Base-by-base conservation (phyloP, 2,113 vertebrate genomes). In the Rhipidura dahli region DNA sequence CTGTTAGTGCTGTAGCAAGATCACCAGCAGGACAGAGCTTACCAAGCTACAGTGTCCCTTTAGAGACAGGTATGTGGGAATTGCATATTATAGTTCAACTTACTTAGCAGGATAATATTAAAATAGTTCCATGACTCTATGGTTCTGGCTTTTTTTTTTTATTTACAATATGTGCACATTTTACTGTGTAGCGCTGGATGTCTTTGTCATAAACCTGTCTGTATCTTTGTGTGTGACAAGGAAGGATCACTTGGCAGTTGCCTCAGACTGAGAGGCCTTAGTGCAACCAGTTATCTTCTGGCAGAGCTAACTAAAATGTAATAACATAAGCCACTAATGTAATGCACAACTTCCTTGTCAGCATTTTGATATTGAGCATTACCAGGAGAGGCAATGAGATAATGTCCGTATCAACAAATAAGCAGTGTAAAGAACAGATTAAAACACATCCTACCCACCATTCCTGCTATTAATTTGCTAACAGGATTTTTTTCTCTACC, bases 1-100 rank as follows among this genome's bases (percentile, higher is more conserved):
- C 98, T 26, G 94, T 99, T 78, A 98, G 96, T 7, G 98, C 94
- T 8, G 95, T 98, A 82, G 99, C 99, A 24, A 97, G 53, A 51
- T 98, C 98, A 16, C 28, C 89, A 40, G 98, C 91, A 12, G 99
- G 99, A 63, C 95, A 51, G 79, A 99, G 99, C 90, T 98, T 99
- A 35, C 99, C 99, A 66, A 99, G 99, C 96, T 99, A 98, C 97
- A 98, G 97, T 33, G 90, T 98, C 40, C 93, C 97, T 73, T 92
- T 99, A 69, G 99, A 99, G 96, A 99, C 98, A 95, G 99, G 99
- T 99, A 97, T 5, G 95, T 64, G 23, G 59, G 69, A 86, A 47
- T 42, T 59, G 18, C 28, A 37, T 35, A 28, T 15, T 35, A 28
- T 15, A 70, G 31, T 39, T 42, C 13, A 59, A 85, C 72, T 86